phyloP scores from a whole-genome alignment of 2,888 invertebrate genomes.

The Clanis bilineata region DNA sequence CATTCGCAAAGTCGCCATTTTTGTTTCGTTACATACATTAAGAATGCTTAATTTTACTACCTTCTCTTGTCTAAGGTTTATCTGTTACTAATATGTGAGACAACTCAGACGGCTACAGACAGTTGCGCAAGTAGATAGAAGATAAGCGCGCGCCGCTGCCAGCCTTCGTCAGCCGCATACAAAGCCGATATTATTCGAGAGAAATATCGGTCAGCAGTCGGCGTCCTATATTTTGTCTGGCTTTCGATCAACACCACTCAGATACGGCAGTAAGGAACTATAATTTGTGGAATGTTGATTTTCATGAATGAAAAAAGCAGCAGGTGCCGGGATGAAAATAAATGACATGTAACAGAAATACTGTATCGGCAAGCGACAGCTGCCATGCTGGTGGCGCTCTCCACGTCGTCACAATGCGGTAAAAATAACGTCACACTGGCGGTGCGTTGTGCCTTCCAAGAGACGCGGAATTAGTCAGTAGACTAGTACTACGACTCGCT shows the following conservation, averaged over 20 bases:
- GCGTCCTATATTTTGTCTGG: neutral
- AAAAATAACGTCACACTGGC: conserved; percentile 46
- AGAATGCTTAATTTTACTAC: no score
- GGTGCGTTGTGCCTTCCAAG: conserved; percentile 24
- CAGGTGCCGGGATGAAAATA: conserved; percentile 9
- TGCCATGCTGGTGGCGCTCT: conserved; percentile 14
- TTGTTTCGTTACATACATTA: no score
- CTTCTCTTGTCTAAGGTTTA: no score
- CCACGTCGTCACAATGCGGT: conserved; percentile 28
- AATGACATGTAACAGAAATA: conserved; percentile 35
- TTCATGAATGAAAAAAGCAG: conserved; percentile 16
- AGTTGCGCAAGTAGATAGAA: conserved; percentile 11
- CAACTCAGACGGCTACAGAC: neutral
- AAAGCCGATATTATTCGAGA: neutral
- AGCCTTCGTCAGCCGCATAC: neutral
- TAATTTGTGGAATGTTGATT: neutral
- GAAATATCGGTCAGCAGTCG: neutral
- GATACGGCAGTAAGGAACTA: neutral
- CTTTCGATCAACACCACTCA: neutral
- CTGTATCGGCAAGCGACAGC: conserved; percentile 24
- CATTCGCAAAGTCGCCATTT: no score
- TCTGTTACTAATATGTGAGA: no score
- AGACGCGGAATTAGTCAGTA: neutral
- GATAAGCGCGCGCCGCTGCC: neutral
- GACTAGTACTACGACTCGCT: neutral